These are phyloP conservation scores for Drosophila birchii DNA, from an alignment of 2,888 invertebrate genomes.

Conservation along the genomic window DNA sequence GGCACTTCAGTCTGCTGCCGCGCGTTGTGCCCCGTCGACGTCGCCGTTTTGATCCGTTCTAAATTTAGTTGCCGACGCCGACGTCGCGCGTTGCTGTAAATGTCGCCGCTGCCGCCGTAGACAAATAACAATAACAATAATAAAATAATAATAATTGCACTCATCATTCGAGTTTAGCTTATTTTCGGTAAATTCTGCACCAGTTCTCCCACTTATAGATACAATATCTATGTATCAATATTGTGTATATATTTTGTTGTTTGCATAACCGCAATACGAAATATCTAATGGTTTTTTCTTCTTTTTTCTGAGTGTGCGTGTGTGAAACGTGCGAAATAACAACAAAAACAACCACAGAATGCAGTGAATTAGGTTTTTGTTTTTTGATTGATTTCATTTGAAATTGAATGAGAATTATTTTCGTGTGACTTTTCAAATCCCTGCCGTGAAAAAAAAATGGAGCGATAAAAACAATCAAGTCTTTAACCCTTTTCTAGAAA, in stretches of 20 bases:
- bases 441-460: conserved; percentile 1
- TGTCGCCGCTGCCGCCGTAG: conserved; percentile 53
- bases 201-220: conserved; percentile 7
- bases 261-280: conserved; percentile 67
- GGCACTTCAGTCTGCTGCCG: conserved; percentile 62
- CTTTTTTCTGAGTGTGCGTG: conserved; percentile 7
- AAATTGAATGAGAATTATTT: conserved; percentile 41
- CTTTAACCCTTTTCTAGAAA: not conserved
- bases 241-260: conserved; percentile 21
- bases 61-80: conserved; percentile 69
- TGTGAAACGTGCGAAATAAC: conserved; percentile 55
- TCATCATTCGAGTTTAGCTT: conserved; percentile 58
- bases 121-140: conserved; percentile 25
- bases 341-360: conserved; percentile 21
- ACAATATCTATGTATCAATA: not conserved
- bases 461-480: conserved; percentile 10
- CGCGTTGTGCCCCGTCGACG: conserved; percentile 68
- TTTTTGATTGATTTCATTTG: conserved; percentile 57
- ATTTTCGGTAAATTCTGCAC: conserved; percentile 62
- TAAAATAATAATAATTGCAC: conserved; percentile 38
- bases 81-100: conserved; percentile 61
- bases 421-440: conserved; percentile 37
- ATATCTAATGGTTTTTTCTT: conserved; percentile 25
- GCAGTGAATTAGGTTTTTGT: conserved; percentile 41
- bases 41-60: conserved; percentile 56